Conservation (phyloP, 2,888 invertebrate genomes). For the Dryococelus australis region DNA sequence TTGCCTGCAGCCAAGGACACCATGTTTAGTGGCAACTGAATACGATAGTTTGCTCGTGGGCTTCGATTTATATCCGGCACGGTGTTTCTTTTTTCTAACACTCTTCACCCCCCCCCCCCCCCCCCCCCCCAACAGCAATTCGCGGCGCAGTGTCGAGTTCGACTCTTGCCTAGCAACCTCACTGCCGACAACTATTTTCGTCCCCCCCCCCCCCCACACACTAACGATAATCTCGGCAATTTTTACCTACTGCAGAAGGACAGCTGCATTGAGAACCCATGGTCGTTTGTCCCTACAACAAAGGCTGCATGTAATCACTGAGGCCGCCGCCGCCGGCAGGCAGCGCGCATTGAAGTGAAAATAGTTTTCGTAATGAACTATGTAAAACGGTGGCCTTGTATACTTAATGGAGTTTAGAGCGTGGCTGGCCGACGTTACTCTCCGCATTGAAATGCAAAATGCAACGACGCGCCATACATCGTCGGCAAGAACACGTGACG, state of each 20-base stretch:
- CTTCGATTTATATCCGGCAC: background rate
- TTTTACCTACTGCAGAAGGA: background rate
- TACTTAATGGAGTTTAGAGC: background rate
- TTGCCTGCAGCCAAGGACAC: background rate
- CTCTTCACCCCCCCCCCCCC: too few relatives aligned
- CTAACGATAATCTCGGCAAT: background rate
- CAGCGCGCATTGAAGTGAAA: background rate
- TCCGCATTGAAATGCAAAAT: background rate
- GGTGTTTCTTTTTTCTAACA: background rate
- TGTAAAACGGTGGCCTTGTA: background rate
- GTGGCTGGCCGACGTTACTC: background rate
- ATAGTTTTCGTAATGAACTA: slow-evolving; percentile 1
- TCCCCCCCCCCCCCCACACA: too few relatives aligned
- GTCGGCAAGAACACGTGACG: background rate
- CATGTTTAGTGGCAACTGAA: background rate
- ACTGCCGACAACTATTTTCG: background rate
- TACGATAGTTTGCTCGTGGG: background rate
- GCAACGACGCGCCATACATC: background rate
- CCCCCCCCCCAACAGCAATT: too few relatives aligned
- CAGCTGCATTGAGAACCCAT: background rate
- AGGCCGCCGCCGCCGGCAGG: background rate
- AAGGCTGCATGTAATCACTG: background rate
- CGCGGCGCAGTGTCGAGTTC: too few relatives aligned
- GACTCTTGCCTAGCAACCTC: background rate
- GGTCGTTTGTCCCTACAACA: background rate